A percentile compares a stretch with the other conserved stretches of the same genome.
phyloP scores from a whole-genome alignment of 2,113 vertebrate species.

The Odontesthes bonariensis region DNA sequence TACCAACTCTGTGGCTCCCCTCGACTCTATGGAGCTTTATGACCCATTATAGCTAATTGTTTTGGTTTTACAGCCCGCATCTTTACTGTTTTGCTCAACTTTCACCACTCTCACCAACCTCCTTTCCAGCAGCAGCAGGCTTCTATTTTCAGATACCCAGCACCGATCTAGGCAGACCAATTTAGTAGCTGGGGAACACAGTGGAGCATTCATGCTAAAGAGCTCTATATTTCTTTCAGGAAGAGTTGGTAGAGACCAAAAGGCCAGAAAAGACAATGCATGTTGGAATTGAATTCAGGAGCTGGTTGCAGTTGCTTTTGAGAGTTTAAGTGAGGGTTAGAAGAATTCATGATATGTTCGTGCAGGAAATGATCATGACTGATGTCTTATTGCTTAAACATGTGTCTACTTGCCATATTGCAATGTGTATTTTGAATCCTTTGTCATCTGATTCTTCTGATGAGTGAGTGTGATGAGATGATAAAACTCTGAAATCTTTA shows the following conservation, averaged over 20 bases:
- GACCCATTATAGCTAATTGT: conserved; percentile 40
- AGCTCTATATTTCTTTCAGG: not conserved
- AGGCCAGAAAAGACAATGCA: not conserved
- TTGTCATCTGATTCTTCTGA: conserved; percentile 20
- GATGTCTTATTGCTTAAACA: not conserved
- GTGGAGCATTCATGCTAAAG: not conserved
- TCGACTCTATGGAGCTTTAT: conserved; percentile 27
- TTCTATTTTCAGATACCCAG: conserved; percentile 20
- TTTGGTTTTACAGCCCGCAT: conserved; percentile 34
- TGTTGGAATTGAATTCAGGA: not conserved
- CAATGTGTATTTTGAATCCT: no score
- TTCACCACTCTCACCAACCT: conserved; percentile 1
- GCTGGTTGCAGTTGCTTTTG: not conserved
- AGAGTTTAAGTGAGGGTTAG: not conserved
- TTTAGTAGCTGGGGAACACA: not conserved
- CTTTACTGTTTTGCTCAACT: conserved; percentile 31
- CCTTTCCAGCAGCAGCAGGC: conserved; percentile 29
- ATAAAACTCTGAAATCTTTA: conserved; percentile 60
- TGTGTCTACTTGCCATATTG: not conserved
- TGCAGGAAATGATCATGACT: not conserved
- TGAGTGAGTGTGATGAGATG: conserved; percentile 49
- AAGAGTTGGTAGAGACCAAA: not conserved
- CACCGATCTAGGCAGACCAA: conserved; percentile 11
- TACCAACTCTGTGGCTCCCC: not conserved
- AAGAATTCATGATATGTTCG: not conserved